These are phyloP conservation scores for Electrona antarctica DNA, from an alignment of 2,113 vertebrate species.

Conservation along the genomic window DNA sequence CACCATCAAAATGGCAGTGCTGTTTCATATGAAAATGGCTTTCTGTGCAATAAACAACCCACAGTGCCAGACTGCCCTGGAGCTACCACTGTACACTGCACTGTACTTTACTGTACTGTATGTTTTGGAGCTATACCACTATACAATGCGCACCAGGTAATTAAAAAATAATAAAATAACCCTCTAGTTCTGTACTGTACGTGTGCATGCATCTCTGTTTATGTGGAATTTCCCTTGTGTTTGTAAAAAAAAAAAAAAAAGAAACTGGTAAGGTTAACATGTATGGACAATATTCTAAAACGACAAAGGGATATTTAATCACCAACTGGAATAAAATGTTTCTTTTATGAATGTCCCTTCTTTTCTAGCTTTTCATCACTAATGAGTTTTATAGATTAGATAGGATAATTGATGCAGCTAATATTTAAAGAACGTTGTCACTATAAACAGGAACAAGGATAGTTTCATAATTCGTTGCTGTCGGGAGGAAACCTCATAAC, in stretches of 20 bases:
- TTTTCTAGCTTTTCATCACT: background rate
- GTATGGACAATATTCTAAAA: constrained; percentile 9
- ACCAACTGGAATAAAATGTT: constrained; percentile 46
- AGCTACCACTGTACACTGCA: background rate
- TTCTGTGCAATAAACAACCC: background rate
- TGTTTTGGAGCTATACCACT: background rate
- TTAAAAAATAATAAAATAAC: background rate
- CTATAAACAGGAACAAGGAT: too few species aligned
- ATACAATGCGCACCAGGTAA: too few species aligned
- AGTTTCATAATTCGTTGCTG: too few species aligned
- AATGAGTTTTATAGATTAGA: too few species aligned
- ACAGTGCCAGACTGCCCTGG: background rate
- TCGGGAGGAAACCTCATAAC: too few species aligned
- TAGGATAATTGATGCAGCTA: too few species aligned
- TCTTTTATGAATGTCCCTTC: constrained; percentile 1
- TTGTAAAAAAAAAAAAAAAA: too few species aligned
- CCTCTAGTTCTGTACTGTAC: background rate
- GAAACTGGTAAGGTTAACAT: background rate
- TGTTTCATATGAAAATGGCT: background rate
- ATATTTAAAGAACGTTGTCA: too few species aligned
- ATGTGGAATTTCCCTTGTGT: background rate
- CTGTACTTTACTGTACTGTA: background rate
- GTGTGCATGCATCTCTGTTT: constrained; percentile 23
- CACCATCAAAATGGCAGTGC: background rate
- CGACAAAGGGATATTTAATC: background rate